Evolutionary conservation across 2,113 vertebrate species (phyloP).

Genomic region (Gymnogyps californianus): DNA sequence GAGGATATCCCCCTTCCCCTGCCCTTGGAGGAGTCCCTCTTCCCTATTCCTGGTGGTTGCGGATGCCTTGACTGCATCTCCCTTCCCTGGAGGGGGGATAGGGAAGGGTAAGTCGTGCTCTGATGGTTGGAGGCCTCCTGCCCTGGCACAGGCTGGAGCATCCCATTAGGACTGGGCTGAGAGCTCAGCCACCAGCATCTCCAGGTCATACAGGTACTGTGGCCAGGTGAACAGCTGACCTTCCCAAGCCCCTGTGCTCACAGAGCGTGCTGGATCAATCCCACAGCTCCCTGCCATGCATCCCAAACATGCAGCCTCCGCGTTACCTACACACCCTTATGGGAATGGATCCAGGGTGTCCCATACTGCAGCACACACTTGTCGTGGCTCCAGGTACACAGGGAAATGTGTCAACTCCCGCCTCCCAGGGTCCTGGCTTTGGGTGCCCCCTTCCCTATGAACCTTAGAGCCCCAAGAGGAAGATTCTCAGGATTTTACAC

Average conservation of each 20-base stretch:
- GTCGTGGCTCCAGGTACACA: rapidly evolving
- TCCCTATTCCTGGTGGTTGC: neutral
- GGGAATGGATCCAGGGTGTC: too few relatives aligned
- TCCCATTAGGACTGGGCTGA: neutral
- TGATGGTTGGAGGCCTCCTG: neutral
- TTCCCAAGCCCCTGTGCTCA: neutral
- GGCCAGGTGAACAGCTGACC: neutral
- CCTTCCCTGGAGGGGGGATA: neutral
- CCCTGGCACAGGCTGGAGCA: neutral
- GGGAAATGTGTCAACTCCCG: neutral
- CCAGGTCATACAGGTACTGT: neutral
- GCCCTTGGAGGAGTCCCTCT: neutral
- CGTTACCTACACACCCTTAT: rapidly evolving
- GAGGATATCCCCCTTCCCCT: neutral
- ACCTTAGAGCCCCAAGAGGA: neutral
- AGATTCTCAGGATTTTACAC: neutral
- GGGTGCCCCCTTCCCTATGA: neutral
- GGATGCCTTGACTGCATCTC: neutral
- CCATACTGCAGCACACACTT: neutral
- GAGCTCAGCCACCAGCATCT: neutral
- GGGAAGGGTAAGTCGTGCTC: neutral
- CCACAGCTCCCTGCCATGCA: neutral
- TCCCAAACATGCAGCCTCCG: neutral
- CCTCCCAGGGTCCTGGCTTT: neutral
- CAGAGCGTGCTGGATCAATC: neutral